phyloP scores from a whole-genome alignment of 2,113 vertebrate genomes.

The Tapirus terrestris region DNA sequence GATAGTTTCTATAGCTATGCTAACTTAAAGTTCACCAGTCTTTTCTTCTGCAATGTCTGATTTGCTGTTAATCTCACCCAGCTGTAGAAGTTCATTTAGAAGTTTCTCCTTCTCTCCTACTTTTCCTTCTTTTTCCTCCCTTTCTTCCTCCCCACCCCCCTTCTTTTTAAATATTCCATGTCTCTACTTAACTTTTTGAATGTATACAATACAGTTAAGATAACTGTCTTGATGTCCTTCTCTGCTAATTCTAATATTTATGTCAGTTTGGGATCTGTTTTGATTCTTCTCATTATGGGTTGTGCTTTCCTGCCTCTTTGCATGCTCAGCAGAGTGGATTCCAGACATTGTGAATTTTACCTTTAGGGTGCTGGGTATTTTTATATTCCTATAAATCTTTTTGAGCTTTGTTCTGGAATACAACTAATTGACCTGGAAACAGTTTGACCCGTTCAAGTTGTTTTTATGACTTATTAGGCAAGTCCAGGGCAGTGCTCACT shows the following conservation, averaged over 20 bases:
- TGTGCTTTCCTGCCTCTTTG: neutral
- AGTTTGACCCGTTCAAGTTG: slow-evolving; percentile 7
- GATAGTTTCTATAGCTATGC: neutral
- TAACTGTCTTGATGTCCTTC: neutral
- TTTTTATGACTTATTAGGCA: neutral
- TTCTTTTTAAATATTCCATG: neutral
- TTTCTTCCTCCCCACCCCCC: too few relatives aligned
- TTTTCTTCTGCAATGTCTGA: neutral
- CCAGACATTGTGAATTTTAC: neutral
- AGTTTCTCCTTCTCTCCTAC: neutral
- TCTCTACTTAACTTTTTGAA: neutral
- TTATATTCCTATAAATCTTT: neutral
- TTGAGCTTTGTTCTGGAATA: neutral
- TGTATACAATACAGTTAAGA: neutral
- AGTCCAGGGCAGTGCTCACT: neutral
- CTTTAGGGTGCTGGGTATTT: neutral
- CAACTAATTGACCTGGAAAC: neutral
- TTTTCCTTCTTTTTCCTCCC: neutral
- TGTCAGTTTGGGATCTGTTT: neutral
- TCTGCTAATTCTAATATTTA: neutral
- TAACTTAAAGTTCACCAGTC: neutral
- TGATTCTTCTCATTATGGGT: neutral
- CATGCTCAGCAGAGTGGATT: neutral
- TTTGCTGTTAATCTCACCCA: neutral
- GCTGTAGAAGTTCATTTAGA: neutral